A percentile compares a stretch with the other conserved stretches of the same genome.
Evolutionary conservation across 2,797 vertebrate genomes (phyloP).

Genomic region (Cirrhinus molitorella): DNA sequence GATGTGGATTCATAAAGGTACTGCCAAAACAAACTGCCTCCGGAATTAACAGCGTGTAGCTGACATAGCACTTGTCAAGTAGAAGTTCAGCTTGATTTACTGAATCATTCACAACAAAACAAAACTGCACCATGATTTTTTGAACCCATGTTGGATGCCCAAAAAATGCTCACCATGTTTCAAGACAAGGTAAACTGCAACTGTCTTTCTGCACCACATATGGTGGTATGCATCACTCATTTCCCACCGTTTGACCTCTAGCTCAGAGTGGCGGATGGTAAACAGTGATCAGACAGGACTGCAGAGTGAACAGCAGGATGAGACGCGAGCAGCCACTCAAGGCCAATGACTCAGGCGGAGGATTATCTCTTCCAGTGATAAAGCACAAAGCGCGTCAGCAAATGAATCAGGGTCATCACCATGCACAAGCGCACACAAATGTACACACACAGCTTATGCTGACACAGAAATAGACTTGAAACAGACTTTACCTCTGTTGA

Average conservation of each 20-base stretch:
- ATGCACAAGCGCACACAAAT: not conserved
- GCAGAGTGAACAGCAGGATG: not conserved
- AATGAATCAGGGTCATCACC: constrained; percentile 5
- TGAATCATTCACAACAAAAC: constrained; percentile 7
- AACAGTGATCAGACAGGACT: not conserved
- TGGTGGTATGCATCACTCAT: not conserved
- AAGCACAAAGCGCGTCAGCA: not conserved
- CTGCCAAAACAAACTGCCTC: constrained; percentile 60
- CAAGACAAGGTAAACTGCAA: not conserved
- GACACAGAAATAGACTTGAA: not conserved
- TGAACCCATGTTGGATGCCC: not conserved
- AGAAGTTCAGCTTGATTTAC: constrained; percentile 26
- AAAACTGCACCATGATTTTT: constrained; percentile 3
- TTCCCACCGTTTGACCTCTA: not conserved
- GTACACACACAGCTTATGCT: constrained; percentile 10
- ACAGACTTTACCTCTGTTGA: not conserved
- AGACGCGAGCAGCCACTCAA: constrained; percentile 19
- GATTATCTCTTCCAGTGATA: constrained; percentile 40
- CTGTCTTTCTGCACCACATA: not conserved
- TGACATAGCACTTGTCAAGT: constrained; percentile 32
- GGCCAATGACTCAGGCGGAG: not conserved
- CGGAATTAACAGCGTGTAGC: constrained; percentile 33
- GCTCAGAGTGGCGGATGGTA: not conserved
- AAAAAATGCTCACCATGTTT: not conserved
- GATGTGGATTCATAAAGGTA: constrained; percentile 49